Base-by-base conservation (phyloP, 2,888 invertebrate genomes). In the Sarcophaga rosellei region DNA sequence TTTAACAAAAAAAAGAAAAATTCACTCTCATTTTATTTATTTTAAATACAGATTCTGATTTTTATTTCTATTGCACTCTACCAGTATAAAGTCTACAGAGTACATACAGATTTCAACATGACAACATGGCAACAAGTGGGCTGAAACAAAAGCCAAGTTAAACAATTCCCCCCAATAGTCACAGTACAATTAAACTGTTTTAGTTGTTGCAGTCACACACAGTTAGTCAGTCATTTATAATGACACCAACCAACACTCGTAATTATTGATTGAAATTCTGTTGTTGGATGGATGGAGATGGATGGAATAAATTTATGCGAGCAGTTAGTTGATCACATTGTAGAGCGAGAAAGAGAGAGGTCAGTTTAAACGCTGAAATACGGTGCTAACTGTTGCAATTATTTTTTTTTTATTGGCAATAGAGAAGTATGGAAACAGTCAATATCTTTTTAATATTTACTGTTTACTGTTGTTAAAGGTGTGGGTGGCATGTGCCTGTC, bases 401-500 rank as follows among this genome's bases (percentile, higher is more conserved):
- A 15, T 12, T 53, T 15, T 53, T 53, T 15, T 53, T 4, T 12
- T 53, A 17, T 53, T 53, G 53, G 53, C 12, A 53, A 53, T 53
- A 53, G 17, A 17, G n/a, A n/a, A n/a, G 17, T 15, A 53, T 53
- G 15, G 53, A 53, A 53, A 35, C 35, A 35, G 35, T 35, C 5
- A 53, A 53, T 53, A 53, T 15, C 17, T 12, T 25, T 65, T 12
- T 63, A 15, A 21, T 63, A n/a, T 35, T 35, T 35, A 2, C 35
- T 35, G 8, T 0, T 35, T 35, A 11, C 23, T 45, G 17, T 53
- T 72, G 11, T 57, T 61, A 35, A 72, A 72, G 72, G 72, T 61
- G 72, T 72, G 44, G 72, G 72, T 61, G 72, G 61, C 72, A 72
- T 21, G 61, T 44, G 61, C 72, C 44, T 59, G 72, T 72, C 35